Evolutionary conservation across 1,140 invertebrate species (phyloP), one percentile per base, ranked within the genome.

Genomic region (Cyclargus thomasi): DNA sequence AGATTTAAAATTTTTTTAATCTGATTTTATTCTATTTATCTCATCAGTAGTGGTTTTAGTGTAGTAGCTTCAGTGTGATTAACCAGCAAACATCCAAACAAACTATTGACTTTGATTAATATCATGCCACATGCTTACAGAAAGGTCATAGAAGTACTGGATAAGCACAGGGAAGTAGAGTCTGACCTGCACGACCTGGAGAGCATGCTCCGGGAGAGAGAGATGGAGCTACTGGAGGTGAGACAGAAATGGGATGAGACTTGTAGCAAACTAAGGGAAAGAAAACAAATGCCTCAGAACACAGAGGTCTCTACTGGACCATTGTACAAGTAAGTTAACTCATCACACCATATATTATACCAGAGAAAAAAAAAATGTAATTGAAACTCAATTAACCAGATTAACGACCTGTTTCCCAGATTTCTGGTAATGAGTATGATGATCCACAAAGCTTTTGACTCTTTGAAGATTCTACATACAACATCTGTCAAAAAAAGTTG

Each of bases 181-280:
- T 70, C 59, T 0, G 29, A 75, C 64, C 65, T 86, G 0, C 69
- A 70, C 5, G 71, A 79, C 7, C 36, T 82, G 5, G 69, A 84
- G 11, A 55, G 17, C 0, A 18, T 79, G 1, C 39, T 84, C 2
- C 71, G 71, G 7, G 74, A 81, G 65, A 82, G 76, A 35, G 70
- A 84, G n/a, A 63, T 67, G 1, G 64, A 80, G 5, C 63, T 82
- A 0, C 20, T 64, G 0, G 64, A 62, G 1, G 57, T 75, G 0
- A 62, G 75, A 36, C 14, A 21, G 3, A 68, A 71, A 16, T 88
- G 85, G 83, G 77, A 83, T n/a, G 16, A 63, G 2, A 73, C 74
- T 8, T 35, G 81, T 0, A 67, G 62, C 0, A 59, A 71, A 17
- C 63, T 85, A 29, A 75, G 74, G 53, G 74, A 79, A 1, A 69